Percentiles rank a stretch among this genome's conserved stretches.
These are phyloP conservation scores for Tupiocoris notatus DNA, from an alignment of 2,888 invertebrate species.

Conservation along the genomic window DNA sequence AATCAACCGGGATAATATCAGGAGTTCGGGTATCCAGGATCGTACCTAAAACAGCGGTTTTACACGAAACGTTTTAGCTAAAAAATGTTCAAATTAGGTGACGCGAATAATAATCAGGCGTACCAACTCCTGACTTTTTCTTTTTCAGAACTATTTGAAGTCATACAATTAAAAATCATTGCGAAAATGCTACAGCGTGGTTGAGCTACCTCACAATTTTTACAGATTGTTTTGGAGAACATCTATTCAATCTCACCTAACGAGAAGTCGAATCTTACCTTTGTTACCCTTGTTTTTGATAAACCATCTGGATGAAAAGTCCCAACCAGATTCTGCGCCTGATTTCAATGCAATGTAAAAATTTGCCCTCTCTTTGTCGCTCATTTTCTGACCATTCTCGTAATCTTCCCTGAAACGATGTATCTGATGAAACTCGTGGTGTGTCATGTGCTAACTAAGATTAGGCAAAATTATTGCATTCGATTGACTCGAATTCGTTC, in stretches of 20 bases:
- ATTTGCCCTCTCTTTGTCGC: conserved; percentile 19
- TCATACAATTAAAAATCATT: background rate
- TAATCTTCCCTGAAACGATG: conserved; percentile 41
- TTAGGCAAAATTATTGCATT: too few relatives aligned
- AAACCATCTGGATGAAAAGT: conserved; percentile 81
- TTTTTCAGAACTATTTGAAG: background rate
- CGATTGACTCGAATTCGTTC: too few relatives aligned
- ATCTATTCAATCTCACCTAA: background rate
- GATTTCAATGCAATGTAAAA: conserved; percentile 68
- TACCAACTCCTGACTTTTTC: background rate
- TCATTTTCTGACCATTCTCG: conserved; percentile 6
- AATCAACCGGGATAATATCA: conserved; percentile 74
- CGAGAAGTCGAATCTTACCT: conserved; percentile 31
- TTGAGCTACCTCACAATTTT: too few relatives aligned
- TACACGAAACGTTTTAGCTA: background rate
- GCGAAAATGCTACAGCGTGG: too few relatives aligned
- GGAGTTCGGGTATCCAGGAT: conserved; percentile 64
- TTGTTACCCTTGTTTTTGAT: conserved; percentile 55
- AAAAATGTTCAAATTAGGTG: too few relatives aligned
- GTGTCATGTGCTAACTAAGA: too few relatives aligned
- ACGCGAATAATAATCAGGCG: too few relatives aligned
- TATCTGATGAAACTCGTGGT: too few relatives aligned
- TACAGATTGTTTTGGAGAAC: too few relatives aligned
- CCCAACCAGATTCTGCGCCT: conserved; percentile 85
- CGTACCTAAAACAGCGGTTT: conserved; percentile 41